phyloP scores from a whole-genome alignment of 2,113 vertebrate genomes.

The Anguilla rostrata region DNA sequence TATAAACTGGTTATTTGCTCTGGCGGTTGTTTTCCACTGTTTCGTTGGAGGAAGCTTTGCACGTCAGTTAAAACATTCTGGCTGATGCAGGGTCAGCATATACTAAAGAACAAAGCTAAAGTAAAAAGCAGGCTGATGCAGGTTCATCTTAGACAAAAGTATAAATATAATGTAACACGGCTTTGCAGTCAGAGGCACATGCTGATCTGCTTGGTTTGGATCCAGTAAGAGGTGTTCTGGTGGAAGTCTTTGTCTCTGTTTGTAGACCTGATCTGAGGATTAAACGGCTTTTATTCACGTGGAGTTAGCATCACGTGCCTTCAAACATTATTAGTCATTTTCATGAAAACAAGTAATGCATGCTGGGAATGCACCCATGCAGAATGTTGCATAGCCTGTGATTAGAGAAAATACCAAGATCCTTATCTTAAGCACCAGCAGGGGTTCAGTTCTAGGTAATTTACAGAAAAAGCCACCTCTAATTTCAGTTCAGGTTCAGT shows the following conservation, averaged over 20 bases:
- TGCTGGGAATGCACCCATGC: background rate
- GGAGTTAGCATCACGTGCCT: background rate
- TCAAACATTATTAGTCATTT: constrained; percentile 11
- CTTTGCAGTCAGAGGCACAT: too few species aligned
- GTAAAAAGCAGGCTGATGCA: too few species aligned
- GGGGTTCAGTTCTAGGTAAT: background rate
- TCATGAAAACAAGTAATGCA: background rate
- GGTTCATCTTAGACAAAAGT: too few species aligned
- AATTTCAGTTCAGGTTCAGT: too few species aligned
- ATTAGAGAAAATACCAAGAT: background rate
- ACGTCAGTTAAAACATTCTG: too few species aligned
- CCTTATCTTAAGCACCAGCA: background rate
- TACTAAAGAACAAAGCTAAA: too few species aligned
- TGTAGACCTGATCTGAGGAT: background rate
- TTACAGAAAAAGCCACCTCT: background rate
- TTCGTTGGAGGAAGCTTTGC: too few species aligned
- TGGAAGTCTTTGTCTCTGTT: background rate
- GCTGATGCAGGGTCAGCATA: too few species aligned
- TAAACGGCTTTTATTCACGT: background rate
- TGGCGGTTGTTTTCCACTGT: too few species aligned
- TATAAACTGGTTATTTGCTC: too few species aligned
- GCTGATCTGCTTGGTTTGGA: too few species aligned
- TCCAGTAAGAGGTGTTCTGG: background rate
- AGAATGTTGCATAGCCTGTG: background rate
- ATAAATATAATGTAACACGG: too few species aligned